A percentile compares a stretch with the other conserved stretches of the same genome.
Conservation (phyloP, 2,888 invertebrate species). For the Drosophila flavopinicola region DNA sequence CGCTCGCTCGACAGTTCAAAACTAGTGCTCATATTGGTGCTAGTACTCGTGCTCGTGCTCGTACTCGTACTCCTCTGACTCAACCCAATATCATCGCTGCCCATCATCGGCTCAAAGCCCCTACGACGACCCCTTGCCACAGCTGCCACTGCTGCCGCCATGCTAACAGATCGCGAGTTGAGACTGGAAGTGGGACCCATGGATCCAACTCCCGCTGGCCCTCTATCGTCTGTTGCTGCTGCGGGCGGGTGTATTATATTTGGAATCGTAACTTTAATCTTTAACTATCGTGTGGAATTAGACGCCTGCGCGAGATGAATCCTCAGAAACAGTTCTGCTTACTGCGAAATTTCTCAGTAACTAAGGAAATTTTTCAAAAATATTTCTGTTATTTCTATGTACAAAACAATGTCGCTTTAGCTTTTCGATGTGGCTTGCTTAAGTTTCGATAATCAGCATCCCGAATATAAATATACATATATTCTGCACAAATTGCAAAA, state of each 20-base stretch:
- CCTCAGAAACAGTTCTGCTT: background rate
- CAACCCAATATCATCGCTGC: slow-evolving; percentile 12
- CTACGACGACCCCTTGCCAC: slow-evolving; percentile 55
- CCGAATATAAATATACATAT: too few relatives aligned
- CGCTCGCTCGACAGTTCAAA: slow-evolving; percentile 18
- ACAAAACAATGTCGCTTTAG: too few relatives aligned
- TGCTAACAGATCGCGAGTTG: slow-evolving; percentile 31
- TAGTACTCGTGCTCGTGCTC: background rate
- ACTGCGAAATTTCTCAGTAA: too few relatives aligned
- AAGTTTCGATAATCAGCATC: too few relatives aligned
- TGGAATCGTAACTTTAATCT: background rate
- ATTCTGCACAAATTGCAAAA: too few relatives aligned
- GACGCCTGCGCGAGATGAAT: slow-evolving; percentile 13
- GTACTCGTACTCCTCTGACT: slow-evolving; percentile 16
- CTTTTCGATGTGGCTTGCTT: too few relatives aligned
- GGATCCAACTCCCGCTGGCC: too few relatives aligned
- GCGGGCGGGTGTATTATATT: slow-evolving; percentile 4
- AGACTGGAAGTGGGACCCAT: slow-evolving; percentile 3
- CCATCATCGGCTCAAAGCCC: slow-evolving; percentile 23
- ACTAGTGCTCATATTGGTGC: slow-evolving; percentile 37
- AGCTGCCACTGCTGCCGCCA: slow-evolving; percentile 63
- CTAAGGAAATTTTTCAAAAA: too few relatives aligned
- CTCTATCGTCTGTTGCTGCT: slow-evolving; percentile 10
- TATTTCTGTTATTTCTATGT: too few relatives aligned
- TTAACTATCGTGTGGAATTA: background rate